Conservation (phyloP, 1,140 invertebrate genomes). For the Parasteatoda tepidariorum region DNA sequence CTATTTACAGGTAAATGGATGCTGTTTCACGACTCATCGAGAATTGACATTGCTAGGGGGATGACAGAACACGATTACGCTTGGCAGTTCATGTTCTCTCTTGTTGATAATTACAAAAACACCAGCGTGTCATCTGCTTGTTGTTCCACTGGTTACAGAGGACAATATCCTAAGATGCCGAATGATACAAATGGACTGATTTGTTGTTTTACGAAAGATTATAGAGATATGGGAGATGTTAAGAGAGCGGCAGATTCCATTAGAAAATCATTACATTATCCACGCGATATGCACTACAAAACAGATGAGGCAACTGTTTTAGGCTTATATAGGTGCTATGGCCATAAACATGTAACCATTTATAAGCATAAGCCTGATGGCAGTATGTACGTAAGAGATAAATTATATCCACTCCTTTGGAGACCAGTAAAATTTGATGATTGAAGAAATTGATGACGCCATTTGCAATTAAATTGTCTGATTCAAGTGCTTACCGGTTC, state of each 20-base stretch:
- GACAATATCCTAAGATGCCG: background rate
- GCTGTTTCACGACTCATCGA: background rate
- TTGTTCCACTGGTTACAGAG: background rate
- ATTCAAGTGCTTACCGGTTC: too few species aligned
- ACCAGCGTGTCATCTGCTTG: background rate
- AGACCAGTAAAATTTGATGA: too few species aligned
- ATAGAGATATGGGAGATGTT: background rate
- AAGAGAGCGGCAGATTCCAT: slow-evolving; percentile 12
- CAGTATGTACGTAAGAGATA: slow-evolving; percentile 5
- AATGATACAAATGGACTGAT: background rate
- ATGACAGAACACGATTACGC: background rate
- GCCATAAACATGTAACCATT: background rate
- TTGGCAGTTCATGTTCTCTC: background rate
- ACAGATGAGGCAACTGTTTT: background rate
- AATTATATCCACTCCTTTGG: too few species aligned
- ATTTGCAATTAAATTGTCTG: too few species aligned
- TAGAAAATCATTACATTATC: background rate
- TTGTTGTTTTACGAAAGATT: background rate
- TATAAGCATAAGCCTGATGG: background rate
- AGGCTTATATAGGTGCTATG: background rate
- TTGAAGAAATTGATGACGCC: too few species aligned
- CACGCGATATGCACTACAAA: background rate
- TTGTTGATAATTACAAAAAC: background rate
- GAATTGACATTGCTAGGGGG: background rate
- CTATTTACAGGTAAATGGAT: background rate